Conservation (phyloP, 2,888 invertebrate species). For the Orthonevra nobilis region DNA sequence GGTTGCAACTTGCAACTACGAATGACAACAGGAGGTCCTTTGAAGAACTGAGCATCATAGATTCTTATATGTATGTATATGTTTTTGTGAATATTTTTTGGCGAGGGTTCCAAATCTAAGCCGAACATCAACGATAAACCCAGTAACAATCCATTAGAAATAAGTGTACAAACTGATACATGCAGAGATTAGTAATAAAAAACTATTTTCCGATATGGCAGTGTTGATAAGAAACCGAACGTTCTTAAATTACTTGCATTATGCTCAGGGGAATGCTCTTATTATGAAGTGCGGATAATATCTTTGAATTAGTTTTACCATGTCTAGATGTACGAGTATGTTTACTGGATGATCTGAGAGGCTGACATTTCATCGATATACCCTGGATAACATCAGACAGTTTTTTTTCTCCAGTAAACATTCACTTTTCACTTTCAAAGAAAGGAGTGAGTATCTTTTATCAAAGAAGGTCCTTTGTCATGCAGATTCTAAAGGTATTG, state of each 20-base stretch:
- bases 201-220: constrained; percentile 53
- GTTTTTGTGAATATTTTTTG: constrained; percentile 21
- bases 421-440: background rate
- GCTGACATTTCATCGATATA: constrained; percentile 6
- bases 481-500: too few species aligned
- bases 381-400: constrained; percentile 22
- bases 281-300: constrained; percentile 46
- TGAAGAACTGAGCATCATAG: constrained; percentile 58
- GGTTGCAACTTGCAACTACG: constrained; percentile 60
- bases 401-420: constrained; percentile 14
- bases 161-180: constrained; percentile 56
- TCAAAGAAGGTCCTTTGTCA: too few species aligned
- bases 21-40: constrained; percentile 48
- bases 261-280: constrained; percentile 58
- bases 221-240: constrained; percentile 62
- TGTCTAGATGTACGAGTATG: too few species aligned
- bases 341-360: background rate
- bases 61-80: constrained; percentile 13
- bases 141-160: constrained; percentile 54
- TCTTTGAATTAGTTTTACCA: constrained; percentile 42
- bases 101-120: constrained; percentile 50
- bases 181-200: constrained; percentile 53
- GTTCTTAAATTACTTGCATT: constrained; percentile 51
- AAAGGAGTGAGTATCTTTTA: too few species aligned
- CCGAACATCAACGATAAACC: constrained; percentile 25